Percentiles rank a stretch among this genome's conserved stretches.
These are phyloP conservation scores for Cryptus viduatorius DNA, from an alignment of 2,888 invertebrate genomes.

Conservation along the genomic window DNA sequence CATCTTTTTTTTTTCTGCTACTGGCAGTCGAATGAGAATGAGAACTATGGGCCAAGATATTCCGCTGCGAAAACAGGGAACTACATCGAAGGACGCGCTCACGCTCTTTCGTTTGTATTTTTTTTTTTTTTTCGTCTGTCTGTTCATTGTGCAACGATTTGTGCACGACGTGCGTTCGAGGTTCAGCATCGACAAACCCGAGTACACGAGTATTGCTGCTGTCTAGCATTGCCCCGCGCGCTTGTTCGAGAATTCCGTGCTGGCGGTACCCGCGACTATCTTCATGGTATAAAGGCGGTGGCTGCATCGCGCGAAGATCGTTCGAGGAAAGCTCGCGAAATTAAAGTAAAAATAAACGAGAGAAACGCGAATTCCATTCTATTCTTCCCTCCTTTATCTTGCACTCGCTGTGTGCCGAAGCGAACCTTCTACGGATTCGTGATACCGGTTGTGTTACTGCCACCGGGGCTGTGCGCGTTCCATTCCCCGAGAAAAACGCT, in stretches of 20 bases:
- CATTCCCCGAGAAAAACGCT: constrained; percentile 23
- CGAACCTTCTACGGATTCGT: constrained; percentile 40
- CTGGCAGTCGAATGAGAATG: constrained; percentile 42
- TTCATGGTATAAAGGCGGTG: constrained; percentile 28
- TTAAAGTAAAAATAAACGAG: constrained; percentile 44
- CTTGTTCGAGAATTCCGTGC: constrained; percentile 30
- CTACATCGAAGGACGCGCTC: constrained; percentile 39
- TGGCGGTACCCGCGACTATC: background rate
- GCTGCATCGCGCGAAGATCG: constrained; percentile 35
- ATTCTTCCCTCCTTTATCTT: constrained; percentile 28
- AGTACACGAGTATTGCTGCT: constrained; percentile 15
- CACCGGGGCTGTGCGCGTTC: constrained; percentile 20
- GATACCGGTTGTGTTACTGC: constrained; percentile 24
- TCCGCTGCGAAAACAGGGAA: constrained; percentile 36
- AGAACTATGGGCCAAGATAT: constrained; percentile 43
- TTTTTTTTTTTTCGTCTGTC: background rate
- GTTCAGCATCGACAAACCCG: constrained; percentile 11
- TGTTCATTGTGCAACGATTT: constrained; percentile 9
- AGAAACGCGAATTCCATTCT: constrained; percentile 31
- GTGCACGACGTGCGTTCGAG: constrained; percentile 24
- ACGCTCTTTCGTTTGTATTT: constrained; percentile 19
- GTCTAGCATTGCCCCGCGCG: constrained; percentile 7
- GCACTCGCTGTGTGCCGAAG: constrained; percentile 23
- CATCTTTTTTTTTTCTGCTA: constrained; percentile 21
- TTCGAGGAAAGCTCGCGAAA: constrained; percentile 38